Evolutionary conservation across 2,888 invertebrate genomes (phyloP).

Genomic region (Rhamnusium bicolor): DNA sequence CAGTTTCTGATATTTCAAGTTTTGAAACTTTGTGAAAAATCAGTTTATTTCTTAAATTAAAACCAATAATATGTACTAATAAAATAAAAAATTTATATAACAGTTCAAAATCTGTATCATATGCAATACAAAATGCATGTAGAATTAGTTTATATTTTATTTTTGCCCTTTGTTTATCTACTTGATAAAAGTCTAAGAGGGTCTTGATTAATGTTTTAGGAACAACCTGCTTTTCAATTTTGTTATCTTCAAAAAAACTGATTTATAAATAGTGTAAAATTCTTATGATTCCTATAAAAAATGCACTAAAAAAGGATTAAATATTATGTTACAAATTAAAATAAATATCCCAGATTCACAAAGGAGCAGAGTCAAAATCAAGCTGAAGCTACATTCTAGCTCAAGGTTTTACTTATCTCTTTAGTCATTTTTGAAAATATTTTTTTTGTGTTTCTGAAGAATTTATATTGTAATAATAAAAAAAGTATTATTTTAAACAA

Average conservation of each 20-base stretch:
- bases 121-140: constrained; percentile 56
- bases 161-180: constrained; percentile 36
- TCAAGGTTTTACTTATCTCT: too few species aligned
- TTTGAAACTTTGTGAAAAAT: constrained; percentile 46
- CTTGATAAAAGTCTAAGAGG: constrained; percentile 45
- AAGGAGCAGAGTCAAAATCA: too few species aligned
- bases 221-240: constrained; percentile 40
- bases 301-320: constrained; percentile 58
- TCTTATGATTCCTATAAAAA: constrained; percentile 55
- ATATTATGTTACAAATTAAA: constrained; percentile 8
- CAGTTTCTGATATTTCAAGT: constrained; percentile 35
- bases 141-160: constrained; percentile 60
- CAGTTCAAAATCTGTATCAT: constrained; percentile 52
- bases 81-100: constrained; percentile 60
- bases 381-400: too few species aligned
- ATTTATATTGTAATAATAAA: too few species aligned
- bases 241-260: constrained; percentile 49
- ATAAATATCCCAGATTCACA: neutral
- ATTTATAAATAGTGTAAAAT: constrained; percentile 52
- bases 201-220: constrained; percentile 56
- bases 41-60: constrained; percentile 57
- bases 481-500: too few species aligned
- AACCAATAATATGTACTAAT: constrained; percentile 59
- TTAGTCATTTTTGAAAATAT: too few species aligned
- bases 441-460: too few species aligned